A percentile compares a stretch with the other conserved stretches of the same genome.
Conservation (phyloP, 2,113 vertebrate genomes). For the Lipotes vexillifer region DNA sequence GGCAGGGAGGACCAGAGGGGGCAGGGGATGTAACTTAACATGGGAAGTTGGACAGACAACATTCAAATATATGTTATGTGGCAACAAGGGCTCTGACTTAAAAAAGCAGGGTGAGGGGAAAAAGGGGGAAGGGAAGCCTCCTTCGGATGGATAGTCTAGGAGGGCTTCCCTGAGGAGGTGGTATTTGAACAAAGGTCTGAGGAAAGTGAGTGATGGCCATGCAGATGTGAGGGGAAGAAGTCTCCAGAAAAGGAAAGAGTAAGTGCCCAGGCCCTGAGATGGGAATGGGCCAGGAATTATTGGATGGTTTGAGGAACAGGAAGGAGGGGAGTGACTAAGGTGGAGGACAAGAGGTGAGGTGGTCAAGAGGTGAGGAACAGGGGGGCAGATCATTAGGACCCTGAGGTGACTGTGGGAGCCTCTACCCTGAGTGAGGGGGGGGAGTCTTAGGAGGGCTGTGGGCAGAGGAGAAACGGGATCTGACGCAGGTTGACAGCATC, state of each 20-base stretch:
- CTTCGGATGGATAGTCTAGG: neutral
- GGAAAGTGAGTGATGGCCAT: accelerated
- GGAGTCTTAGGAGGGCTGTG: too few relatives aligned
- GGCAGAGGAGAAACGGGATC: neutral
- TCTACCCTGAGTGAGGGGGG: neutral
- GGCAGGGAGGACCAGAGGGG: accelerated
- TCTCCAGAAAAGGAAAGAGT: neutral
- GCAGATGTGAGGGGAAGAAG: neutral
- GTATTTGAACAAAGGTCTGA: neutral
- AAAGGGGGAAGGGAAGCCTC: neutral
- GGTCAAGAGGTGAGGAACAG: neutral
- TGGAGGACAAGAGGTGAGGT: neutral
- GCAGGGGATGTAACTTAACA: accelerated
- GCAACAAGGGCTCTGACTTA: neutral
- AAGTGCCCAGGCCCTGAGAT: accelerated
- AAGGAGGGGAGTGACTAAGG: neutral
- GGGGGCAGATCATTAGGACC: accelerated
- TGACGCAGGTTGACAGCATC: neutral
- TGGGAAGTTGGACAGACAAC: accelerated
- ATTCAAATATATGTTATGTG: neutral
- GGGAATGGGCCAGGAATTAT: neutral
- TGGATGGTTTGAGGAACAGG: neutral
- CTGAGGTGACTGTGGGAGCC: neutral
- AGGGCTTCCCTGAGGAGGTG: neutral
- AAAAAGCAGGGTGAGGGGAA: neutral